Evolutionary conservation across 2,888 invertebrate genomes (phyloP).

Genomic region (Drosophila putrida): DNA sequence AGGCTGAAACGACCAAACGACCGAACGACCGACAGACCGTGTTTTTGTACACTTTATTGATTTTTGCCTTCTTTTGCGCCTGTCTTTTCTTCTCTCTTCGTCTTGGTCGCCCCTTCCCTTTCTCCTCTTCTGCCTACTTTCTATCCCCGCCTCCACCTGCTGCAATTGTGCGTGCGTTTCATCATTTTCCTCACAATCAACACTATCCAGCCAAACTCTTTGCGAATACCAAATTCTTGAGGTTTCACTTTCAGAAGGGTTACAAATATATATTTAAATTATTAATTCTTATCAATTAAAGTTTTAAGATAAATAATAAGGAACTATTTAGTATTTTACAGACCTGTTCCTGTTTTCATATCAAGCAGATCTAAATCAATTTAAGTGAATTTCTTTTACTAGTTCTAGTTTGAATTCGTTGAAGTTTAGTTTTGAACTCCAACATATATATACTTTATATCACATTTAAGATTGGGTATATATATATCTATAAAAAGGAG

Average conservation of each 20-base stretch:
- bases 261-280: background rate
- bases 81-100: constrained; percentile 42
- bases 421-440: too few relatives aligned
- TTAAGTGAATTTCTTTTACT: too few relatives aligned
- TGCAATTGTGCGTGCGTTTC: constrained; percentile 72
- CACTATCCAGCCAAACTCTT: constrained; percentile 40
- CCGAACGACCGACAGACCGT: constrained; percentile 36
- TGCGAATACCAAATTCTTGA: background rate
- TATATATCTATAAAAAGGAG: too few relatives aligned
- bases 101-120: constrained; percentile 41
- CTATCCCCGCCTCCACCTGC: constrained; percentile 32
- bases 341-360: too few relatives aligned
- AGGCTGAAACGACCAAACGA: constrained; percentile 36
- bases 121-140: background rate
- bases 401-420: too few relatives aligned
- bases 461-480: too few relatives aligned
- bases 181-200: constrained; percentile 57
- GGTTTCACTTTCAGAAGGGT: background rate
- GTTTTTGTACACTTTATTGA: constrained; percentile 73
- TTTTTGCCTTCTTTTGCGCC: constrained; percentile 69
- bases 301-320: too few relatives aligned
- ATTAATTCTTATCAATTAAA: too few relatives aligned
- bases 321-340: too few relatives aligned
- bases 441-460: too few relatives aligned
- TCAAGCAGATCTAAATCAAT: too few relatives aligned